Evolutionary conservation across 2,888 invertebrate genomes (phyloP).

Genomic region (Lamproptera curius): DNA sequence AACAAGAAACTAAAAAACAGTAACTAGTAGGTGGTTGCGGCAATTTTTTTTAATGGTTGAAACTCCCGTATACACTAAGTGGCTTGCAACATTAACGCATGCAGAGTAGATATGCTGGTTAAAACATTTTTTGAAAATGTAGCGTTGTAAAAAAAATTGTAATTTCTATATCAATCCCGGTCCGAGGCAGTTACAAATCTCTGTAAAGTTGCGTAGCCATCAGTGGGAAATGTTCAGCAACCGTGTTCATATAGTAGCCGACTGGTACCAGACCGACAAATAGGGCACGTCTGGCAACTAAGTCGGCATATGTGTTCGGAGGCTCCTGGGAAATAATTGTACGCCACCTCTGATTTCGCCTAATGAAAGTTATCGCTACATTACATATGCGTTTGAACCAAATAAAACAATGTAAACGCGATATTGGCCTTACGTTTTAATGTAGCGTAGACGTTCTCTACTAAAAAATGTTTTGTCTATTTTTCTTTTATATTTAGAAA

Average conservation of each 20-base stretch:
- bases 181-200: slow-evolving; percentile 24
- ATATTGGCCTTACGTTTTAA: slow-evolving; percentile 1
- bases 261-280: slow-evolving; percentile 60
- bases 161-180: slow-evolving; percentile 19
- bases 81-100: no score
- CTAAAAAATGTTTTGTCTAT: no score
- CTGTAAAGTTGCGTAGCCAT: slow-evolving; percentile 10
- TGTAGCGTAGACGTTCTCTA: no score
- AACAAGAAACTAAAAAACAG: no score
- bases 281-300: slow-evolving; percentile 59
- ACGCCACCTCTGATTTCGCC: slow-evolving; percentile 51
- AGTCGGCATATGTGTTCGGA: slow-evolving; percentile 63
- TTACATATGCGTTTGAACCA: slow-evolving; percentile 28
- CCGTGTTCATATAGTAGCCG: slow-evolving; percentile 39
- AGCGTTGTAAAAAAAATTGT: neutral
- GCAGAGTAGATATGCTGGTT: no score
- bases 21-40: no score
- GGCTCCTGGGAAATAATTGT: slow-evolving; percentile 72
- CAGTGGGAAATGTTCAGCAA: slow-evolving; percentile 29
- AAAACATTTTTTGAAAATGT: no score
- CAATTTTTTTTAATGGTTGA: no score
- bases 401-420: slow-evolving; percentile 22
- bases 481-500: no score
- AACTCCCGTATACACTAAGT: no score
- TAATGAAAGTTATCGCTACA: slow-evolving; percentile 53